Base-by-base conservation (phyloP, 2,888 invertebrate species). In the Megaustenia siamemsis region DNA sequence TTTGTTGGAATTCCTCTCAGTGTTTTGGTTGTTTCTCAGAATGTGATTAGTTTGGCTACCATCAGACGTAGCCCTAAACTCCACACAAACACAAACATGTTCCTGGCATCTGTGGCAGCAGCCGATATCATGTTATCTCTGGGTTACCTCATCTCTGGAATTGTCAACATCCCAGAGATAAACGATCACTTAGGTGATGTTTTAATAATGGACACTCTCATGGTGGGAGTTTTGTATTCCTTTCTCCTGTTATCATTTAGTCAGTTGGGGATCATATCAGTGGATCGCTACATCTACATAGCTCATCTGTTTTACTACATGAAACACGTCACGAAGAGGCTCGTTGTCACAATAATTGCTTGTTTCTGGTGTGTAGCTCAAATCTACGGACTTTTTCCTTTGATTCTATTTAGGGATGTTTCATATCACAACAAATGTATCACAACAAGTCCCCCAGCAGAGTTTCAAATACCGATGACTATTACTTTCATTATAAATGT, bases 281-380 rank as follows among this genome's bases (percentile, higher is more conserved):
- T 81, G 8, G 69, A 81, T 49, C 81, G 81, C 32, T 81, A 81
- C 38, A 69, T 69, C 45, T 81, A 69, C 71, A 81, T 81, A 28
- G 49, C 18, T n/a, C 38, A 69, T 32, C 81, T 71, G 21, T 69
- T 66, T 45, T 68, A 45, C 15, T 81, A 81, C 40, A 56, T 69
- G 2, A 49, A 1, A 24, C 24, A 28, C 6, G 40, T 71, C 0
- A 81, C 81, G 35, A 56, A 60, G 21, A 56, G 38, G 18, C 76
- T 56, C 12, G 32, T 60, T 56, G 10, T 24, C 0, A 38, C 24
- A 35, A 60, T 40, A 10, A 43, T 77, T 56, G 21, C 38, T n/a
- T 60, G 40, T 60, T 38, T 77, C 15, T 77, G 76, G 76, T 35
- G 35, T 60, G n/a, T 60, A 40, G 24, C n/a, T 3, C 35, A 60